A percentile compares a stretch with the other conserved stretches of the same genome.
Conservation (phyloP, 2,113 vertebrate species). For the Oceanites oceanicus region DNA sequence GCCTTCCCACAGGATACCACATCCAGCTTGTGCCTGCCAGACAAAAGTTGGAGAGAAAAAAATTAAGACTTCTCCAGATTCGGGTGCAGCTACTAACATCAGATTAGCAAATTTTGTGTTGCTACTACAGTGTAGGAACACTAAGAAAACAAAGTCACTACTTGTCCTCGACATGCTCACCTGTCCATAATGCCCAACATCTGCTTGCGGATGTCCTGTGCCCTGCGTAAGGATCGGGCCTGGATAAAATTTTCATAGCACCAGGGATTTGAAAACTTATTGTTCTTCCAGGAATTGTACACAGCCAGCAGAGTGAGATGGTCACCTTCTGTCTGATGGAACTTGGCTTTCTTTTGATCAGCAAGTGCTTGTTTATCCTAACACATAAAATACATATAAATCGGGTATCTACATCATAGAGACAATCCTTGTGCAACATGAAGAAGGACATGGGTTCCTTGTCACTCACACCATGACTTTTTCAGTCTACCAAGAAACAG, state of each 20-base stretch:
- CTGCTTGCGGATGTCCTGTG: slow-evolving; percentile 97
- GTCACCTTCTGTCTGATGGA: slow-evolving; percentile 97
- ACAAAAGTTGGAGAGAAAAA: background rate
- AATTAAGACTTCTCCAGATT: background rate
- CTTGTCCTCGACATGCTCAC: slow-evolving; percentile 48
- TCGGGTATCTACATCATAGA: fast-evolving
- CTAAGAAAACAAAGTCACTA: background rate
- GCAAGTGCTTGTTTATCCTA: slow-evolving; percentile 98
- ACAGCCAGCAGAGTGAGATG: slow-evolving; percentile 96
- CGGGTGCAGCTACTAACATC: background rate
- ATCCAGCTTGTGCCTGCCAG: slow-evolving; percentile 90
- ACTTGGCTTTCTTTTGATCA: slow-evolving; percentile 99
- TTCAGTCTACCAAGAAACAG: background rate
- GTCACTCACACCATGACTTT: background rate
- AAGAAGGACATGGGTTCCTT: background rate
- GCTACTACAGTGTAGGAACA: background rate
- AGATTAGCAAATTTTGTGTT: background rate
- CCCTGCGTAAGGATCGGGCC: slow-evolving; percentile 91
- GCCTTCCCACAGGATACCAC: slow-evolving; percentile 97
- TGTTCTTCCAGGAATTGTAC: slow-evolving; percentile 99
- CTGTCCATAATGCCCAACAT: slow-evolving; percentile 99
- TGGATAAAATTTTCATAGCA: slow-evolving; percentile 99
- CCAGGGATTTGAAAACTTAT: slow-evolving; percentile 99
- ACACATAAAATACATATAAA: background rate
- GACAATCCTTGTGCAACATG: background rate